These are phyloP conservation scores for Pedetes capensis DNA, from an alignment of 2,113 vertebrate genomes.

Conservation along the genomic window DNA sequence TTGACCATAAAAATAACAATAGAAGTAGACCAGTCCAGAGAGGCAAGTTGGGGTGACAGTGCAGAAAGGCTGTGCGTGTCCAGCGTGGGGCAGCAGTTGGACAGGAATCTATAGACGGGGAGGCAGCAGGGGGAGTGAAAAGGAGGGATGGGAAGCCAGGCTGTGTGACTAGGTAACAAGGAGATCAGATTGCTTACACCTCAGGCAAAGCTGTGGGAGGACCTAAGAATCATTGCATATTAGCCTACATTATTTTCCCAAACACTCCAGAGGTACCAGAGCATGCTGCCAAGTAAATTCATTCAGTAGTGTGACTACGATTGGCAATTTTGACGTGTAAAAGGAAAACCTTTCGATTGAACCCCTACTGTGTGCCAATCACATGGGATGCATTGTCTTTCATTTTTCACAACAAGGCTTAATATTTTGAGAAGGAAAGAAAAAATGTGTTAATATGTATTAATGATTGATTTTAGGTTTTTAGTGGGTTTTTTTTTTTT, in stretches of 20 bases:
- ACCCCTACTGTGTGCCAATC: background rate
- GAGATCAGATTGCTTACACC: background rate
- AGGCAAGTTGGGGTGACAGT: background rate
- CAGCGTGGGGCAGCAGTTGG: background rate
- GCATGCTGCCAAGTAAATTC: background rate
- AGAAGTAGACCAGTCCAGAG: background rate
- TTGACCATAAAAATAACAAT: background rate
- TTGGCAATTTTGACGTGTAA: background rate
- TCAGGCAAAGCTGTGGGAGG: background rate
- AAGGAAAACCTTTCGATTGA: background rate
- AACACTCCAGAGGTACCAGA: background rate
- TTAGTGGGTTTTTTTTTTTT: no score
- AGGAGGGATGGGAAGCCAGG: background rate
- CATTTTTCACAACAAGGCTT: background rate
- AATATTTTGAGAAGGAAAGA: slow-evolving; percentile 17
- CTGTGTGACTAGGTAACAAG: background rate
- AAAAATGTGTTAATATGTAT: background rate
- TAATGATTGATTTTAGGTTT: slow-evolving; percentile 32
- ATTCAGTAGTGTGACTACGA: background rate
- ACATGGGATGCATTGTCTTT: background rate
- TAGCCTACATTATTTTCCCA: background rate
- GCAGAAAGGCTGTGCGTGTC: background rate
- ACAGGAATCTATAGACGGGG: no score
- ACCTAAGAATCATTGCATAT: background rate
- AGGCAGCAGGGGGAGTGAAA: background rate